Percentiles rank a stretch among this genome's conserved stretches.
Evolutionary conservation across 2,797 vertebrate species (phyloP).

Genomic region (Eospalax fontanierii): DNA sequence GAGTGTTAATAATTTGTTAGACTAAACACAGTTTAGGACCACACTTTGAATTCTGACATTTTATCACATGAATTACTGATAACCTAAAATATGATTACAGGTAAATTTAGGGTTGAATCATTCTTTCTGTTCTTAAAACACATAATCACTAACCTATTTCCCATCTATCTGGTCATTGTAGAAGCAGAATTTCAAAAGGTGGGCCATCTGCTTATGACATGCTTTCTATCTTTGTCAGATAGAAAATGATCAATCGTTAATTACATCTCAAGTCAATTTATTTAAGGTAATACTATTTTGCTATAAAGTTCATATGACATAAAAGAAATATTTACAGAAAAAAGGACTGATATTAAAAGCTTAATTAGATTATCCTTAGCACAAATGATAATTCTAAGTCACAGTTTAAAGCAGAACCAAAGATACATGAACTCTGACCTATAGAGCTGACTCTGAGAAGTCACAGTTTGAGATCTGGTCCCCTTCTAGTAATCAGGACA

Average conservation of each 20-base stretch:
- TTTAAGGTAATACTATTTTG: constrained; percentile 73
- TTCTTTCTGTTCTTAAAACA: not conserved
- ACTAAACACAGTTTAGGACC: not conserved
- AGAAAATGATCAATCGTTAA: constrained; percentile 55
- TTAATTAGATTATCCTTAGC: constrained; percentile 72
- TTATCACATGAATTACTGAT: constrained; percentile 34
- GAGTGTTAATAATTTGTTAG: not conserved
- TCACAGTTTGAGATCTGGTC: constrained; percentile 41
- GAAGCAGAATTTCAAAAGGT: constrained; percentile 33
- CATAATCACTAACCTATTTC: constrained; percentile 41
- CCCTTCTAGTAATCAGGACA: not conserved
- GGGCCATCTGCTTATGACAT: not conserved
- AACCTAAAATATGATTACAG: constrained; percentile 21
- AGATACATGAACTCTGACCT: constrained; percentile 9
- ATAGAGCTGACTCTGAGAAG: not conserved
- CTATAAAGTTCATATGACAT: constrained; percentile 46
- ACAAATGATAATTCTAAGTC: constrained; percentile 28
- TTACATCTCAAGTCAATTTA: constrained; percentile 68
- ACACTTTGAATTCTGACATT: constrained; percentile 30
- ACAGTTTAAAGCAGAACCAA: constrained; percentile 42
- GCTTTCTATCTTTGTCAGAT: constrained; percentile 58
- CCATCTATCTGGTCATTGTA: not conserved
- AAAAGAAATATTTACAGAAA: constrained; percentile 76
- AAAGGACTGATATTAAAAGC: constrained; percentile 28
- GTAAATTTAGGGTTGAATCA: constrained; percentile 34